Evolutionary conservation across 92 coral and sea anemone species (phyloP), one percentile per base, ranked within the genome.

Genomic region (Metridium senile): DNA sequence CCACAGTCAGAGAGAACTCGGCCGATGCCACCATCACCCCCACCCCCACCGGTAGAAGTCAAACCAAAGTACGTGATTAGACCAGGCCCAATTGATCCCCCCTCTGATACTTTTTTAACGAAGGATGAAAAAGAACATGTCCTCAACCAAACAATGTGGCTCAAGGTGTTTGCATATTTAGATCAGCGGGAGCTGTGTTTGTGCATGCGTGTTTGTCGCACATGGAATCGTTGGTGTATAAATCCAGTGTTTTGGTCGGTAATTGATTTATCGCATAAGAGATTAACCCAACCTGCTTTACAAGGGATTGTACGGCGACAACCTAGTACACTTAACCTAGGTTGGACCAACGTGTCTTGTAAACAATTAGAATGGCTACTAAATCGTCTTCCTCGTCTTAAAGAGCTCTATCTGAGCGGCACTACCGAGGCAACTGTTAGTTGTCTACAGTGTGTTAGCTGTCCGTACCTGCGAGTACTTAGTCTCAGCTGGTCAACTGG

Each of bases 221-320:
- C 99, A 53, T 96, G 97, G 97, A 96, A 96, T 83, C 95, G 99
- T 73, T 96, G 99, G 99, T 88, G 93, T 26, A 87, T 96, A 91
- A 91, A 96, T 75, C 89, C 79, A 31, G 84, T 81, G 26, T 89
- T 93, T 72, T 96, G 99, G 99, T 77, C 89, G 9, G 90, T 78
- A 58, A 84, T 96, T 25, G 93, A 87, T 61, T 74, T 96, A 3
- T 89, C 97, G 29, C 86, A 85, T 67, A 90, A 89, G 62, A 83
- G 71, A 35, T 54, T 96, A 25, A 82, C 91, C 2, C 91, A 86
- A 66, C 70, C 81, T 51, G 88, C 97, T 21, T 80, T 96, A n/a
- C 78, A 74, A 79, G 99, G 99, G 1, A 87, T 96, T 32, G 93
- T 96, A 30, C 97, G 99, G 20, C 93, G 99, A 70, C 99, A 96